Conservation (phyloP, 1,140 invertebrate genomes). For the Drosophila arizonae region DNA sequence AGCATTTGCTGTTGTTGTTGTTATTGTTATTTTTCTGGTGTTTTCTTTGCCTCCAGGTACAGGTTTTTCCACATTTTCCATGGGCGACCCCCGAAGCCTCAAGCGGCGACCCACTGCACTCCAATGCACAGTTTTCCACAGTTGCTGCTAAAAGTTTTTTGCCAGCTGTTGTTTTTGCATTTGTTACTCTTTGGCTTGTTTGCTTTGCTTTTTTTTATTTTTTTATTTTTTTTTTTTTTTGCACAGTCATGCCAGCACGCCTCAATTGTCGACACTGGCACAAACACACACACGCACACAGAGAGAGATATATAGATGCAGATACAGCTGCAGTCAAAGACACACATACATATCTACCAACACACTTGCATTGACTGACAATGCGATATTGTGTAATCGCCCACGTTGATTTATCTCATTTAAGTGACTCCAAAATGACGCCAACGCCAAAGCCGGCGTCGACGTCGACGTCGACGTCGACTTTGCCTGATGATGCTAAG, state of each 20-base stretch:
- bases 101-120: slow-evolving; percentile 70
- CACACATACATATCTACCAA: slow-evolving; percentile 2
- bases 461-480: slow-evolving; percentile 4
- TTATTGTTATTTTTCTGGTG: not conserved
- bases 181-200: slow-evolving; percentile 40
- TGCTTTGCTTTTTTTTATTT: slow-evolving; percentile 34
- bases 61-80: slow-evolving; percentile 75
- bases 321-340: slow-evolving; percentile 4
- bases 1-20: not conserved
- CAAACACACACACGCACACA: not conserved
- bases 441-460: slow-evolving; percentile 30
- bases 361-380: slow-evolving; percentile 29
- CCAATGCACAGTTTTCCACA: slow-evolving; percentile 51
- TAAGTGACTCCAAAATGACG: slow-evolving; percentile 73
- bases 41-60: slow-evolving; percentile 49
- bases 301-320: slow-evolving; percentile 6
- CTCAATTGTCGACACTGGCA: slow-evolving; percentile 31
- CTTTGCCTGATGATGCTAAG: slow-evolving; percentile 50
- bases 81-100: slow-evolving; percentile 29
- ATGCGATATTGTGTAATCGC: slow-evolving; percentile 79
- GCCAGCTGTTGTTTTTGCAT: slow-evolving; percentile 34
- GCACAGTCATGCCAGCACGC: slow-evolving; percentile 65
- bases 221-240: slow-evolving; percentile 32
- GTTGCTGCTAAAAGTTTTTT: slow-evolving; percentile 25
- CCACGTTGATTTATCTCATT: slow-evolving; percentile 81